Evolutionary conservation across 1,140 invertebrate species (phyloP).

Genomic region (Arion vulgaris): DNA sequence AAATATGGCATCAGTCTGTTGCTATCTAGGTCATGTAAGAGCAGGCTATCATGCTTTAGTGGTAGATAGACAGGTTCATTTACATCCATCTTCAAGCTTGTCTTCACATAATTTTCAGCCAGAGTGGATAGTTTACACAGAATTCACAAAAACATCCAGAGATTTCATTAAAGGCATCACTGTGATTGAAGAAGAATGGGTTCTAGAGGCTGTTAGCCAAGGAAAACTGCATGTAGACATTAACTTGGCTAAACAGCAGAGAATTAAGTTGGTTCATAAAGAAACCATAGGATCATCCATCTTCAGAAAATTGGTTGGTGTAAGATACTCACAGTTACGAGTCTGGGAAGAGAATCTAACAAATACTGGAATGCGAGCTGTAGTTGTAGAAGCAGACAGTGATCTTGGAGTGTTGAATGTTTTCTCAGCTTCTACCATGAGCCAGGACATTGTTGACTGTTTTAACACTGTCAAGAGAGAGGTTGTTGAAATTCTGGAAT

Average conservation of each 20-base stretch:
- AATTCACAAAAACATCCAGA: slow-evolving; percentile 56
- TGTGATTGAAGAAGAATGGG: slow-evolving; percentile 49
- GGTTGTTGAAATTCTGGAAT: slow-evolving; percentile 1
- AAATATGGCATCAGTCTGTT: slow-evolving; percentile 48
- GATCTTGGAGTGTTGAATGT: slow-evolving; percentile 45
- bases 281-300: slow-evolving; percentile 48
- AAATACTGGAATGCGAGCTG: slow-evolving; percentile 8
- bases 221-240: slow-evolving; percentile 46
- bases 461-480: not conserved
- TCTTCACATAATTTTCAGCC: slow-evolving; percentile 46
- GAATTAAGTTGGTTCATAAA: slow-evolving; percentile 42
- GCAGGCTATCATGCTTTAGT: slow-evolving; percentile 57
- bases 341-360: slow-evolving; percentile 44
- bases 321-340: slow-evolving; percentile 48
- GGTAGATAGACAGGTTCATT: slow-evolving; percentile 48
- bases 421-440: slow-evolving; percentile 23
- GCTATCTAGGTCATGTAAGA: slow-evolving; percentile 55
- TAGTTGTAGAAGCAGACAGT: slow-evolving; percentile 56
- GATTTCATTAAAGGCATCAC: slow-evolving; percentile 63
- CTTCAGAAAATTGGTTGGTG: slow-evolving; percentile 55
- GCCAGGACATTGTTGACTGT: not conserved
- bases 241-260: slow-evolving; percentile 34
- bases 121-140: slow-evolving; percentile 58
- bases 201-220: slow-evolving; percentile 45
- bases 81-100: slow-evolving; percentile 63